phyloP scores from a whole-genome alignment of 1,140 invertebrate genomes.

The Tyrophagus putrescentiae region DNA sequence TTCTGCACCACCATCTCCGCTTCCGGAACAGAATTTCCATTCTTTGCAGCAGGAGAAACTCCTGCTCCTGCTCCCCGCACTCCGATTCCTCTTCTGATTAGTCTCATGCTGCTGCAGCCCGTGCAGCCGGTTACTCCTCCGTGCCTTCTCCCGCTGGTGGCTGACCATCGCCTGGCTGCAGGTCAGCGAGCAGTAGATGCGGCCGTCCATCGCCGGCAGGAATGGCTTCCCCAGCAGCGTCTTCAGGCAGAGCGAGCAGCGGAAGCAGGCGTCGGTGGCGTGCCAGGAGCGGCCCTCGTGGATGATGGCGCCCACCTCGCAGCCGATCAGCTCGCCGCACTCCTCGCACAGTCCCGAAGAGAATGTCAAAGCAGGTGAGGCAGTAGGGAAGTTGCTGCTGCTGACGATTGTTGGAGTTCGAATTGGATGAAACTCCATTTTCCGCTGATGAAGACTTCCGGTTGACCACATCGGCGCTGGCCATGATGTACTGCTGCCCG shows the following conservation, averaged over 20 bases:
- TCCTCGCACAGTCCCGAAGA: constrained; percentile 95
- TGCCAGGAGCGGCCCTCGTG: constrained; percentile 98
- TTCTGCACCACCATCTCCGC: neutral
- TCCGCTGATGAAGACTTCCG: neutral
- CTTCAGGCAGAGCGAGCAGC: constrained; percentile 75
- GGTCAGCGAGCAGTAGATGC: constrained; percentile 85
- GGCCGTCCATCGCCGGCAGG: constrained; percentile 63
- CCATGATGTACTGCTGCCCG: constrained; percentile 92
- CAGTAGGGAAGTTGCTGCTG: constrained; percentile 67
- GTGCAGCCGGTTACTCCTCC: neutral
- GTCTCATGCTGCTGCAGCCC: neutral
- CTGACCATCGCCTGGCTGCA: constrained; percentile 57
- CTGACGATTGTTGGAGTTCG: neutral
- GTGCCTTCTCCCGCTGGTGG: constrained; percentile 22
- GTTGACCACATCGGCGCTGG: neutral
- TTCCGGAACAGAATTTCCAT: neutral
- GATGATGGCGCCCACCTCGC: constrained; percentile 90
- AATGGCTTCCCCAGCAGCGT: constrained; percentile 86
- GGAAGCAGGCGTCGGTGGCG: constrained; percentile 84
- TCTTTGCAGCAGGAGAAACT: neutral
- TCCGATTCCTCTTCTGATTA: neutral
- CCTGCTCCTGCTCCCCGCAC: too few species aligned
- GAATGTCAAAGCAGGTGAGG: constrained; percentile 79
- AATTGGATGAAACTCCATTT: too few species aligned
- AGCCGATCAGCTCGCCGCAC: constrained; percentile 85